These are phyloP conservation scores for Napeogenes sylphis DNA, from an alignment of 2,888 invertebrate species.

Conservation along the genomic window DNA sequence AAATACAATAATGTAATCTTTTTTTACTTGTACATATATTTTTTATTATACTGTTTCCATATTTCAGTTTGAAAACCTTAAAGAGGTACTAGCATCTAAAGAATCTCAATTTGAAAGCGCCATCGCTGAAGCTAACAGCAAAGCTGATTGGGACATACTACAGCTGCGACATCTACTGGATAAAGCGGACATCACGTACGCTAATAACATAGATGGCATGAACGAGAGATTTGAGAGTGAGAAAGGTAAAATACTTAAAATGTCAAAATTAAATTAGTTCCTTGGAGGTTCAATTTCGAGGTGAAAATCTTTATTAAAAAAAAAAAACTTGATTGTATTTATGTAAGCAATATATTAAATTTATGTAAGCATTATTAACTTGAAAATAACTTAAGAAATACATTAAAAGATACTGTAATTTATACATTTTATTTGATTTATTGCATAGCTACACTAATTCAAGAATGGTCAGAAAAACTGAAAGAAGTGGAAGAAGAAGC, in stretches of 20 bases:
- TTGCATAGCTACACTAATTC: conserved; percentile 52
- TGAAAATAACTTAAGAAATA: no score
- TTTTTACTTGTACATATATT: neutral
- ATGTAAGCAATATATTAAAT: no score
- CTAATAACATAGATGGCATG: conserved; percentile 83
- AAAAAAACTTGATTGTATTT: no score
- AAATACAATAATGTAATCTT: neutral
- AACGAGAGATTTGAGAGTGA: conserved; percentile 81
- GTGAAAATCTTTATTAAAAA: no score
- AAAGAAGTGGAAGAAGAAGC: conserved; percentile 57
- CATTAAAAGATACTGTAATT: no score
- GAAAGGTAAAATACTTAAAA: conserved; percentile 71
- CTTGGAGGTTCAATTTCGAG: no score
- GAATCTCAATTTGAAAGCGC: conserved; percentile 76
- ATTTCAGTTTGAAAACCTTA: conserved; percentile 80
- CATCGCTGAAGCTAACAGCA: conserved; percentile 79
- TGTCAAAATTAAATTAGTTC: no score
- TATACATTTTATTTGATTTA: no score
- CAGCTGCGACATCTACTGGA: conserved; percentile 84
- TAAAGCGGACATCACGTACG: conserved; percentile 85
- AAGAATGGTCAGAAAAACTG: conserved; percentile 63
- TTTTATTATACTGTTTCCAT: conserved; percentile 1
- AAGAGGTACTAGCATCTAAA: conserved; percentile 80
- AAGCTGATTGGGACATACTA: conserved; percentile 82
- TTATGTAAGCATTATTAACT: no score